Evolutionary conservation across 2,797 vertebrate species (phyloP), one percentile per base, ranked within the genome.

Genomic region (Parotocinclus haroldoi): DNA sequence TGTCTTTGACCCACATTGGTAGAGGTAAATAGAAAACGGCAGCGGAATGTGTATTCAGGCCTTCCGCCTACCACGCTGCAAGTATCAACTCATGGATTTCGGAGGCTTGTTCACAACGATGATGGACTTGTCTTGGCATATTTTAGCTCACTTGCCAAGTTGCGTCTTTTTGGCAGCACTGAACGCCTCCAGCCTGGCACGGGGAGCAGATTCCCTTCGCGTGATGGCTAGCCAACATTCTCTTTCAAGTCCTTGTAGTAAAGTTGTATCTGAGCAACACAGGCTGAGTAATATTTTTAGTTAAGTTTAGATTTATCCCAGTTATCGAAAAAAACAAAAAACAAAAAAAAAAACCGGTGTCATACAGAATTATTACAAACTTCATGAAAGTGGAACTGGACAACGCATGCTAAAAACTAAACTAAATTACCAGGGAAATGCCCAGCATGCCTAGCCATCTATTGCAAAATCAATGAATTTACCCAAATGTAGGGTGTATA

Each of bases 51-150:
- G 63, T 50, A 37, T 17, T 58, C 27, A 63, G 48, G 40, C 56
- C 18, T 12, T 44, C 59, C 55, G 14, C 71, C 77, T 83, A 74
- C 68, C 77, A 73, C 79, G 75, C 58, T 61, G 72, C 67, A 17
- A 44, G 63, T 72, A 56, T 54, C 44, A 14, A 10, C 55, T 65
- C 74, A 77, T 78, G 71, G 5, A 12, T 44, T 69, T 58, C 60
- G 46, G 58, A 71, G 56, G 38, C 14, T 71, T 78, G 80, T 78
- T 78, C 70, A 77, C 59, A 5, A 62, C n/a, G 51, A 18, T 42
- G 10, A 37, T 18, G 64, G 80, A 61, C 85, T 69, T 86, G 85
- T 85, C 69, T 80, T 37, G 69, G 80, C 83, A 79, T 49, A 61
- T 63, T 66, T 54, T 73, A 39, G 42, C 62, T 74, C 67, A 58